Conservation (phyloP, 2,113 vertebrate genomes). For the Ictalurus furcatus region DNA sequence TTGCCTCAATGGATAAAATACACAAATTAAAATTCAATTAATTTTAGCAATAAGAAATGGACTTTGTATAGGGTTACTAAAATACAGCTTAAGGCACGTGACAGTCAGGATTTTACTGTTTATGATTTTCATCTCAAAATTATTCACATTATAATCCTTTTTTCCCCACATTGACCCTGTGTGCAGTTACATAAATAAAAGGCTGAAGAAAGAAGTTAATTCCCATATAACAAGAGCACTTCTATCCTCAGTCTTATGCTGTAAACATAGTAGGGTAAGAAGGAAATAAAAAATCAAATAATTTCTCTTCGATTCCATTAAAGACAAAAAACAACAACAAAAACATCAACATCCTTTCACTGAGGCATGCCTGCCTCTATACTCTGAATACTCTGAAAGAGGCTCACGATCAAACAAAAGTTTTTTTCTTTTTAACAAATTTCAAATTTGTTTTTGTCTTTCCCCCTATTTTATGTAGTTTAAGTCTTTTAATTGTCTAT, state of each 20-base stretch:
- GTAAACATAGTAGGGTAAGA: constrained; percentile 70
- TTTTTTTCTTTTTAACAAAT: constrained; percentile 78
- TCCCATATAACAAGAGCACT: constrained; percentile 72
- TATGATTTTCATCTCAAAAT: constrained; percentile 73
- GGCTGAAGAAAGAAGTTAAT: constrained; percentile 72
- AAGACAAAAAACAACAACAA: constrained; percentile 61
- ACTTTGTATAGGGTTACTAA: constrained; percentile 67
- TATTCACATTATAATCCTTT: constrained; percentile 73
- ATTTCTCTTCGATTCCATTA: constrained; percentile 76
- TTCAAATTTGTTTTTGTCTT: constrained; percentile 17
- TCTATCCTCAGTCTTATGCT: constrained; percentile 72
- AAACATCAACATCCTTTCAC: constrained; percentile 67
- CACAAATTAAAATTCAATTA: constrained; percentile 18
- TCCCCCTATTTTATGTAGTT: constrained; percentile 54
- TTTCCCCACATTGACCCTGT: constrained; percentile 88
- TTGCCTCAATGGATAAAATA: constrained; percentile 6
- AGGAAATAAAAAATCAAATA: constrained; percentile 60
- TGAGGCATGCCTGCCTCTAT: constrained; percentile 82
- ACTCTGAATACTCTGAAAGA: constrained; percentile 89
- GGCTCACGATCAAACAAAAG: constrained; percentile 84
- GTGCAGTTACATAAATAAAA: constrained; percentile 97
- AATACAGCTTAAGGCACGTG: constrained; percentile 87
- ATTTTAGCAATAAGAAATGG: constrained; percentile 19
- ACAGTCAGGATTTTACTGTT: constrained; percentile 81
- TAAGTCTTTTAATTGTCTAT: constrained; percentile 46